phyloP scores from a whole-genome alignment of 2,113 vertebrate species.

The Lasiurus borealis region DNA sequence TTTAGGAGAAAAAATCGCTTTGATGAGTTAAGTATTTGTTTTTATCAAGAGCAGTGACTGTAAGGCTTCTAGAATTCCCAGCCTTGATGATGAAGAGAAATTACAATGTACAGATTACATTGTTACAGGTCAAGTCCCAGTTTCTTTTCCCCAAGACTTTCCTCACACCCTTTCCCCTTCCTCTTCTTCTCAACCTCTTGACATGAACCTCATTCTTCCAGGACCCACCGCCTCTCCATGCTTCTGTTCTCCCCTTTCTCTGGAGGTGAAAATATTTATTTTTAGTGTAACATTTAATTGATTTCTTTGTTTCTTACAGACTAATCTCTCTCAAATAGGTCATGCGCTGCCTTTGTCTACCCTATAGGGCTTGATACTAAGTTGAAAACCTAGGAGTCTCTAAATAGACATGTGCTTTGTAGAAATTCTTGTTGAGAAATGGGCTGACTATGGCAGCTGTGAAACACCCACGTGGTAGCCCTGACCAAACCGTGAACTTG shows the following conservation, averaged over 20 bases:
- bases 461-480: neutral
- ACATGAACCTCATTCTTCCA: neutral
- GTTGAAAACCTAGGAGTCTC: neutral
- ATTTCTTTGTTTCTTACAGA: neutral
- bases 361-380: neutral
- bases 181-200: neutral
- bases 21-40: neutral
- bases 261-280: constrained; percentile 4
- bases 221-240: neutral
- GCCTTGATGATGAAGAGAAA: neutral
- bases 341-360: neutral
- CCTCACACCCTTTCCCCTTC: neutral
- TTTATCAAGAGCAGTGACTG: neutral
- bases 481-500: neutral
- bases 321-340: neutral
- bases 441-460: neutral
- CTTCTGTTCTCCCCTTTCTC: neutral
- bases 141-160: neutral
- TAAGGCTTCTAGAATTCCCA: neutral
- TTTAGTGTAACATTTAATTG: constrained; percentile 13
- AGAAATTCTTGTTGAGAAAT: neutral
- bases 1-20: neutral
- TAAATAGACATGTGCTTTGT: neutral
- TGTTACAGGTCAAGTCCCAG: neutral
- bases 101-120: neutral